Percentiles rank a stretch among this genome's conserved stretches.
phyloP scores from a whole-genome alignment of 1,140 invertebrate genomes.

The Chrysopa pallens region DNA sequence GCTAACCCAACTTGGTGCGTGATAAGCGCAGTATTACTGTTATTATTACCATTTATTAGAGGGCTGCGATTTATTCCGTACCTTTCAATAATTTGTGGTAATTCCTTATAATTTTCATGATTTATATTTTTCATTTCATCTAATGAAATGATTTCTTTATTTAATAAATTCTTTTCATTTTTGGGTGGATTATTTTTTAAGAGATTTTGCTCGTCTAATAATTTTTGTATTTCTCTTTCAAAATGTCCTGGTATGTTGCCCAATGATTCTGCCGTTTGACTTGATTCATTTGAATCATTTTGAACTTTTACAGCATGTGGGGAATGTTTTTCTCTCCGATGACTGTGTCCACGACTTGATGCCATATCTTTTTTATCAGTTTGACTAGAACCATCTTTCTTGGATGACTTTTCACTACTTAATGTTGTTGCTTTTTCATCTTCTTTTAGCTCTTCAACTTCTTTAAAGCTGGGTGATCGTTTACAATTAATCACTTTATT shows the following conservation, averaged over 20 bases:
- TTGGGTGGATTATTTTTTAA: slow-evolving; percentile 36
- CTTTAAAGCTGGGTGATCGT: slow-evolving; percentile 22
- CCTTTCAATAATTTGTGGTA: slow-evolving; percentile 5
- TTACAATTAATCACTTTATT: slow-evolving; percentile 19
- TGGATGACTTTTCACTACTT: slow-evolving; percentile 29
- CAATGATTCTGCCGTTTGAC: slow-evolving; percentile 1
- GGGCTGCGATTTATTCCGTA: slow-evolving; percentile 3
- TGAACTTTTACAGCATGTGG: slow-evolving; percentile 26
- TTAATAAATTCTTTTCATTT: slow-evolving; percentile 31
- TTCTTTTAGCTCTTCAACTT: slow-evolving; percentile 19
- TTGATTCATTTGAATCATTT: slow-evolving; percentile 24
- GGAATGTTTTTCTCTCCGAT: slow-evolving; percentile 19
- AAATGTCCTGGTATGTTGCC: slow-evolving; percentile 31
- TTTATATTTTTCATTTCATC: slow-evolving; percentile 18
- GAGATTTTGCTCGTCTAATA: slow-evolving; percentile 49
- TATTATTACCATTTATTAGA: slow-evolving; percentile 17
- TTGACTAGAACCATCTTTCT: slow-evolving; percentile 40
- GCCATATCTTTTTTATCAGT: slow-evolving; percentile 38
- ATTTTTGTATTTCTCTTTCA: slow-evolving; percentile 52
- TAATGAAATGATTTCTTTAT: slow-evolving; percentile 20
- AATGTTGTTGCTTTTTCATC: slow-evolving; percentile 29
- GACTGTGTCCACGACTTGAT: background rate
- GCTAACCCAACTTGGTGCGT: slow-evolving; percentile 38
- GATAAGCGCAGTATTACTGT: slow-evolving; percentile 31
- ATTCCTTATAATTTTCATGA: slow-evolving; percentile 6